Conservation (phyloP, 2,113 vertebrate species). For the Mustela lutreola region DNA sequence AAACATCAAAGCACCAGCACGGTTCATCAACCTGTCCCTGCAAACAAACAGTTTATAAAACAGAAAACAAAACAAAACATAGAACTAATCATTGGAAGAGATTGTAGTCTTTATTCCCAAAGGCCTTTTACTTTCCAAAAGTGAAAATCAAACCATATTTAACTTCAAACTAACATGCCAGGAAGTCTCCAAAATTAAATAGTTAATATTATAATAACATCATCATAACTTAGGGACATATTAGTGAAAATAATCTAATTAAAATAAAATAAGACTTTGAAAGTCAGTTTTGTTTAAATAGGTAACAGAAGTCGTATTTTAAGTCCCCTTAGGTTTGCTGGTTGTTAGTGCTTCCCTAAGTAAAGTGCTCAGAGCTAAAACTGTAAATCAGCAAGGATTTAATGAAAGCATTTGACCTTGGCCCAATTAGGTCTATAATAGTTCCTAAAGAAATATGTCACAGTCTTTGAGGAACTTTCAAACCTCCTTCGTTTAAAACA, state of each 20-base stretch:
- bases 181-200: slow-evolving; percentile 30
- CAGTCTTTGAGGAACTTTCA: neutral
- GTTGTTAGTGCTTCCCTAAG: neutral
- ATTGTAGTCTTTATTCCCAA: neutral
- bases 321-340: neutral
- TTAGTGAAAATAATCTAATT: slow-evolving; percentile 24
- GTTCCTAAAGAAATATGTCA: neutral
- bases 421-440: neutral
- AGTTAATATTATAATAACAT: neutral
- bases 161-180: neutral
- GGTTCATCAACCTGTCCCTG: neutral
- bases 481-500: neutral
- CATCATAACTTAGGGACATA: neutral
- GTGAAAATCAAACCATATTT: slow-evolving; percentile 46
- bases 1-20: neutral
- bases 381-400: slow-evolving; percentile 24
- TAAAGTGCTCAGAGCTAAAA: neutral
- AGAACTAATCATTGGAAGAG: neutral
- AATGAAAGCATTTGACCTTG: slow-evolving; percentile 24
- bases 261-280: slow-evolving; percentile 13
- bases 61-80: neutral
- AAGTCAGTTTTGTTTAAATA: neutral
- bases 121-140: neutral
- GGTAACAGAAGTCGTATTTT: neutral
- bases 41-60: neutral